phyloP scores from a whole-genome alignment of 2,888 invertebrate species.

The Cephus sareptanus region DNA sequence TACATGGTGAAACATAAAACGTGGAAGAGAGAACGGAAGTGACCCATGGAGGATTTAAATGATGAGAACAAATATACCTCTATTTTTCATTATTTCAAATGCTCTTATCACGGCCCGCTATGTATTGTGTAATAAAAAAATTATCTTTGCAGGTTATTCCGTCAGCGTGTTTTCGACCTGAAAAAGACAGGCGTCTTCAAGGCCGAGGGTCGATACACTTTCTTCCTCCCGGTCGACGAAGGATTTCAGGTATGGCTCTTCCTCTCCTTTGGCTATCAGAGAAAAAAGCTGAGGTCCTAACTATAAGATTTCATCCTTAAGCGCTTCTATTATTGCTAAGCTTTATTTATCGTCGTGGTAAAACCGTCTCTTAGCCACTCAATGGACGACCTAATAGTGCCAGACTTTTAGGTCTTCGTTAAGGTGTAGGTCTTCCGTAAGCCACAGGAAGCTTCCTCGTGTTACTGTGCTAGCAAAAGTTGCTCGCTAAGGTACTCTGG shows the following conservation, averaged over 20 bases:
- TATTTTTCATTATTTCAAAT: not conserved
- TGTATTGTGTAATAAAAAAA: slow-evolving; percentile 4
- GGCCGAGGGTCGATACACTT: slow-evolving; percentile 84
- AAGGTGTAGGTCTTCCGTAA: not conserved
- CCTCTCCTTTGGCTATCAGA: not conserved
- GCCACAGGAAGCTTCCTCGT: not conserved
- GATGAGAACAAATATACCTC: slow-evolving; percentile 6
- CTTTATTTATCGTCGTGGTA: not conserved
- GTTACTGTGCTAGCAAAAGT: not conserved
- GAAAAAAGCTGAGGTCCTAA: not conserved
- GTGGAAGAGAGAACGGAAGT: not conserved
- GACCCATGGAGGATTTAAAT: not conserved
- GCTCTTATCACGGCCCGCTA: not conserved
- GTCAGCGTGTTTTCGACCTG: slow-evolving; percentile 79
- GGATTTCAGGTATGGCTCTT: slow-evolving; percentile 79
- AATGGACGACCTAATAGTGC: not conserved
- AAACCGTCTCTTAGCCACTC: not conserved
- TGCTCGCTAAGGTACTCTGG: not conserved
- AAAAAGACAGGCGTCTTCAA: slow-evolving; percentile 81
- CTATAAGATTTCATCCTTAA: not conserved
- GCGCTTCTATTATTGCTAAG: not conserved
- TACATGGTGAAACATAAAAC: not conserved
- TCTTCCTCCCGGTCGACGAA: slow-evolving; percentile 91
- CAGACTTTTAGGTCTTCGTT: not conserved
- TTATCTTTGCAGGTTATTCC: slow-evolving; percentile 73